These are phyloP conservation scores for Lepidonotus clava DNA, from an alignment of 2,888 invertebrate genomes.

Conservation along the genomic window DNA sequence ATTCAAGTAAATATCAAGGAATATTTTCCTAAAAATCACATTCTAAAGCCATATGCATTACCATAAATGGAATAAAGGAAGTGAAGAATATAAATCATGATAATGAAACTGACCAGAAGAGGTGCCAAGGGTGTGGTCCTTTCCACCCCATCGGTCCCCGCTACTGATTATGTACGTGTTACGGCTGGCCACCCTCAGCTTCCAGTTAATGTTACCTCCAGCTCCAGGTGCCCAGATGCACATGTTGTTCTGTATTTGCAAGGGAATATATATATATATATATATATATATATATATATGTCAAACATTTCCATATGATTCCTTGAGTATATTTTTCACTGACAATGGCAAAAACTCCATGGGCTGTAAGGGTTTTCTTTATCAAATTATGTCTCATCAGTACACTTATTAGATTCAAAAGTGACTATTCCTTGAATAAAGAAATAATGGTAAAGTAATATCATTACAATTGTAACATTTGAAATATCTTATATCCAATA, in stretches of 20 bases:
- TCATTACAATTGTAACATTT: too few relatives aligned
- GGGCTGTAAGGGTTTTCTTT: too few relatives aligned
- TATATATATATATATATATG: neutral
- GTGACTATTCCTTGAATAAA: too few relatives aligned
- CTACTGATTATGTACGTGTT: slow-evolving; percentile 27
- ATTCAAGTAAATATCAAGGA: neutral
- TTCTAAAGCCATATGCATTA: neutral
- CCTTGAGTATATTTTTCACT: too few relatives aligned
- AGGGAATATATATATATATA: neutral
- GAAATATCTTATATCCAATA: too few relatives aligned
- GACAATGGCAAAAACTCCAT: too few relatives aligned
- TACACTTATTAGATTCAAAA: too few relatives aligned
- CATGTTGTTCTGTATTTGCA: slow-evolving; percentile 10
- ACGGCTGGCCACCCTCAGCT: neutral
- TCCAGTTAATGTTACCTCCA: slow-evolving; percentile 41
- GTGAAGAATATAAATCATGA: too few relatives aligned
- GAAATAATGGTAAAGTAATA: too few relatives aligned
- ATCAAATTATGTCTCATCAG: too few relatives aligned
- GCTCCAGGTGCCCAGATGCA: slow-evolving; percentile 13
- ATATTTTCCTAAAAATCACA: neutral
- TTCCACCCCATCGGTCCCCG: neutral
- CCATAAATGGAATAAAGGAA: neutral
- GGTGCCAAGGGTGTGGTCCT: slow-evolving; percentile 5
- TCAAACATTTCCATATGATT: neutral
- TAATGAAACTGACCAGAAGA: neutral